Percentiles rank a stretch among this genome's conserved stretches.
Evolutionary conservation across 2,888 invertebrate genomes (phyloP).

Genomic region (Poecilus cupreus): DNA sequence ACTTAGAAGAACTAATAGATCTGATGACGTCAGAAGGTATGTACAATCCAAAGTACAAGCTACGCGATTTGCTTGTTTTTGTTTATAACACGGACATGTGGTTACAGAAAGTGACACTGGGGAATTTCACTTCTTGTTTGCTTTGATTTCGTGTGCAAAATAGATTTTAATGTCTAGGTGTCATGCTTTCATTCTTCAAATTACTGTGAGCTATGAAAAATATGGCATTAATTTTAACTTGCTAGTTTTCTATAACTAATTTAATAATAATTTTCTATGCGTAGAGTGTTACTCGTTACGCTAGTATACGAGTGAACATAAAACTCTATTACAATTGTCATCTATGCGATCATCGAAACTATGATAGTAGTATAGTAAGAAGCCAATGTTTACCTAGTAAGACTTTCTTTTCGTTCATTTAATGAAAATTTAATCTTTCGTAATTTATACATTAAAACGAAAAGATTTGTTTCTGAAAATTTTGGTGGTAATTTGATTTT

Average conservation of each 20-base stretch:
- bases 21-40: conserved; percentile 86
- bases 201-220: not conserved
- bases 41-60: conserved; percentile 60
- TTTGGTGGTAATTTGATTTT: no score
- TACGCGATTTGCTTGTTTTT: conserved; percentile 1
- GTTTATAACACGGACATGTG: not conserved
- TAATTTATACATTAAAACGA: no score
- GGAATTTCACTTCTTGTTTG: conserved; percentile 9
- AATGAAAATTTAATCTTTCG: no score
- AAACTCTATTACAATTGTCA: no score
- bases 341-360: no score
- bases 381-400: no score
- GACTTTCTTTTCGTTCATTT: no score
- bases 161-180: conserved; percentile 5
- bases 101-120: conserved; percentile 12
- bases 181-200: conserved; percentile 12
- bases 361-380: no score
- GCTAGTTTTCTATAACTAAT: not conserved
- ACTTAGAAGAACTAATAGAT: conserved; percentile 89
- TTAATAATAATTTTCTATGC: no score
- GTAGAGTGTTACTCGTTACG: not conserved
- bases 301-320: no score
- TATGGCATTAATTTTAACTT: not conserved
- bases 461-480: no score
- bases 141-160: conserved; percentile 5